Evolutionary conservation across 2,888 invertebrate genomes (phyloP), one percentile per base, ranked within the genome.

Genomic region (Papilio elwesi): DNA sequence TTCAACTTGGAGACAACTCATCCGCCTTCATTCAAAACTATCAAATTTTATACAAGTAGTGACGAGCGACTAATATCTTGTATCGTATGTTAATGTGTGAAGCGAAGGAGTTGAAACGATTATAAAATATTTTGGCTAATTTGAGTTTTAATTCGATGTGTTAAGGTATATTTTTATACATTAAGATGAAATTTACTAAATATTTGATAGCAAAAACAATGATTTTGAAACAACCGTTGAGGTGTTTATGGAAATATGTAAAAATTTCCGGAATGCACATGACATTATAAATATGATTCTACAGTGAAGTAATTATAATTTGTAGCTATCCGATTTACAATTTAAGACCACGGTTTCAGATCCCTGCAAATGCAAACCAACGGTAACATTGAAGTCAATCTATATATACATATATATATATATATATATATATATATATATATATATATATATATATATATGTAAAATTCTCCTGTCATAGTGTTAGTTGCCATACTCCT

Each of bases 11-110:
- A 16, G 13, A 36, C n/a, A 7, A 16, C n/a, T 16, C 16, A 47
- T 16, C 16, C 74, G 71, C 73, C 75, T 75, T 78, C 76, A 73
- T 77, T 75, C 12, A 7, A 65, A 70, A 71, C 38, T 74, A 76
- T 76, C 65, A 51, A 51, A 36, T 68, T 59, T 76, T 73, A 72
- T 51, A 71, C 70, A n/a, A n/a, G 70, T 72, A 75, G 63, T 59
- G 47, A 5, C 15, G 74, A 63, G 49, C 63, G 62, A 72, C 70
- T 47, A 69, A 63, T 52, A 63, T 70, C 51, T 63, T 52, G 47
- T 16, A 52, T 59, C 15, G 13, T 16, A 63, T 0, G 53, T 63
- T n/a, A 49, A 38, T 59, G 49, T 64, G 49, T 49, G 47, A 64
- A 9, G 16, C 64, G 49, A 68, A 59, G 36, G 68, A 36, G 51